Conservation (phyloP, 1,140 invertebrate species). For the Pogonomyrmex barbatus region DNA sequence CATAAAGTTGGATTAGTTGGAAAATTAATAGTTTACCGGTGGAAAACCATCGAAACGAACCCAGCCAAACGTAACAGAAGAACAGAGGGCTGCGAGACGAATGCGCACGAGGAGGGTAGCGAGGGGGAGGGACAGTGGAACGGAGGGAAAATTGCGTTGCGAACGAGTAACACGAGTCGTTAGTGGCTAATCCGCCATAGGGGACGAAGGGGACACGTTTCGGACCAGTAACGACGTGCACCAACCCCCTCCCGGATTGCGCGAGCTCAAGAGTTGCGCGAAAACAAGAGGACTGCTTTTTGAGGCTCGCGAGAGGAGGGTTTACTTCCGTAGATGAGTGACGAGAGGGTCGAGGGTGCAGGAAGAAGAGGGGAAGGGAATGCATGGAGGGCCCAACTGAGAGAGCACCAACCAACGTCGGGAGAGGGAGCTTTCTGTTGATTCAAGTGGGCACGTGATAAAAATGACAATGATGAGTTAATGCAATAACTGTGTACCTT, state of each 20-base stretch:
- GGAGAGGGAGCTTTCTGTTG: conserved; percentile 71
- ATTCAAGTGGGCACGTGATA: conserved; percentile 84
- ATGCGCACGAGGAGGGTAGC: neutral
- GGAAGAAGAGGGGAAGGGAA: conserved; percentile 7
- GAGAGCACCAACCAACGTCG: conserved; percentile 39
- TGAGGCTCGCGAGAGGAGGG: conserved; percentile 58
- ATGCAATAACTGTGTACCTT: conserved; percentile 85
- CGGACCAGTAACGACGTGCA: conserved; percentile 24
- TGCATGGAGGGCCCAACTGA: conserved; percentile 23
- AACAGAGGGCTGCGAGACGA: conserved; percentile 37
- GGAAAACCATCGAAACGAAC: conserved; percentile 27
- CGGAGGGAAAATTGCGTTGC: conserved; percentile 79
- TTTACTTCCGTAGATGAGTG: conserved; percentile 60
- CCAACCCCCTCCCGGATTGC: conserved; percentile 30
- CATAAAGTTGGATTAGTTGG: conserved; percentile 21
- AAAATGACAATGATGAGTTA: conserved; percentile 86
- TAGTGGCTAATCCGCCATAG: conserved; percentile 81
- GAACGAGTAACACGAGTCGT: conserved; percentile 82
- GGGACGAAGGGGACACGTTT: conserved; percentile 58
- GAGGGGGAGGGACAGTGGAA: neutral
- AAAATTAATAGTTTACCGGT: conserved; percentile 51
- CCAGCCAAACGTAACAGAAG: conserved; percentile 11
- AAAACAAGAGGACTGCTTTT: conserved; percentile 76
- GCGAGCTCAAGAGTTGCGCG: conserved; percentile 77
- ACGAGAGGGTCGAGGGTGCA: neutral